Conservation (phyloP, 2,113 vertebrate species). For the Tragulus kanchil region DNA sequence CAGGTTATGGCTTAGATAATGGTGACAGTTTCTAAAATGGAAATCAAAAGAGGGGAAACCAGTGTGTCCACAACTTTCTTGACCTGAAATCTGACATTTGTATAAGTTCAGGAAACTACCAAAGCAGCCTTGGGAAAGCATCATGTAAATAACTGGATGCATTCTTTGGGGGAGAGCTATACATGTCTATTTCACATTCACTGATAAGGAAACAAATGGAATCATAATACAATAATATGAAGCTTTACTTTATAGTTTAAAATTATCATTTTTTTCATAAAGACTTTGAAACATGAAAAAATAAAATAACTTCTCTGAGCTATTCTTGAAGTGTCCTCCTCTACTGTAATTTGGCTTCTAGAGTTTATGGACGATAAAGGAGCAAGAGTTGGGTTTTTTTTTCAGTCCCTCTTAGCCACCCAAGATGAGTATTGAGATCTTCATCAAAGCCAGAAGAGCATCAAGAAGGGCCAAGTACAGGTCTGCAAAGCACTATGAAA, state of each 20-base stretch:
- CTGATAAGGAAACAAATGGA: neutral
- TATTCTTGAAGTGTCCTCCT: neutral
- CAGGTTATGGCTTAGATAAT: neutral
- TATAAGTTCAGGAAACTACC: neutral
- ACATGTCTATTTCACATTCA: neutral
- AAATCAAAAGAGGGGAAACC: neutral
- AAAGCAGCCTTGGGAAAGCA: neutral
- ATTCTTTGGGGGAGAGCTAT: neutral
- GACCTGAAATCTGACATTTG: neutral
- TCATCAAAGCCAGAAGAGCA: slow-evolving; percentile 2
- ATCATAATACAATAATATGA: neutral
- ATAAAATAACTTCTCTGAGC: slow-evolving; percentile 15
- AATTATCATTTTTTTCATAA: neutral
- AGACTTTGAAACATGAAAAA: neutral
- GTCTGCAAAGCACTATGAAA: neutral
- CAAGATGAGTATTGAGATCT: neutral
- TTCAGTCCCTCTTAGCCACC: neutral
- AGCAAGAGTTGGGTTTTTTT: neutral
- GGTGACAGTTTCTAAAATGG: neutral
- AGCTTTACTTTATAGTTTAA: neutral
- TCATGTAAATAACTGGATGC: neutral
- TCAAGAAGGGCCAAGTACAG: neutral
- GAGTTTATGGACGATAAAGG: neutral
- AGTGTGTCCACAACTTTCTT: neutral
- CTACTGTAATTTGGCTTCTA: neutral